These are phyloP conservation scores for Poeciliopsis presidionis DNA, from an alignment of 2,797 vertebrate genomes.

Conservation along the genomic window DNA sequence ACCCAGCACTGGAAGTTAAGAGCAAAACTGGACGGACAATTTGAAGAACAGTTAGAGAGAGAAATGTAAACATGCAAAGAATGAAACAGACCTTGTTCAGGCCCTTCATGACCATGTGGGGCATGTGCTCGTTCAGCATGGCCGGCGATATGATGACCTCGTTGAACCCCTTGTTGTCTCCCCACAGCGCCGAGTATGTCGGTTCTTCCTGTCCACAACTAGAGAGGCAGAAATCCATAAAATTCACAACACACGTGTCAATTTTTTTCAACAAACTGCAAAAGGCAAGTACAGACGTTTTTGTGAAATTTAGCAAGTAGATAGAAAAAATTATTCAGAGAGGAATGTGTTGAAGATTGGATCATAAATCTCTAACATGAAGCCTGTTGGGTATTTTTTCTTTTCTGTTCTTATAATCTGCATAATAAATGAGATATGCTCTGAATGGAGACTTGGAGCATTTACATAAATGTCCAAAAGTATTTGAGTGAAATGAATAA, in stretches of 20 bases:
- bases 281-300: background rate
- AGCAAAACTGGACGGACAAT: conserved; percentile 19
- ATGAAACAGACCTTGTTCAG: conserved; percentile 89
- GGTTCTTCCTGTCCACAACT: conserved; percentile 99
- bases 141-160: conserved; percentile 99
- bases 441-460: background rate
- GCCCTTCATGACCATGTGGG: conserved; percentile 98
- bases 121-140: conserved; percentile 98
- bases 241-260: background rate
- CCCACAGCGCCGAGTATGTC: conserved; percentile 98
- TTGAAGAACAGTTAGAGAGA: background rate
- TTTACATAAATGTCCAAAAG: background rate
- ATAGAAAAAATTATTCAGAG: background rate
- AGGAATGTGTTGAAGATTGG: background rate
- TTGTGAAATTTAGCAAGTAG: background rate
- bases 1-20: conserved; percentile 26
- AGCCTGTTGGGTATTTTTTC: background rate
- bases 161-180: conserved; percentile 96
- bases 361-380: background rate
- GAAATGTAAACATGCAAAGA: background rate
- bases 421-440: background rate
- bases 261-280: background rate
- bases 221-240: conserved; percentile 34
- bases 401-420: no score
- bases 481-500: background rate